These are phyloP conservation scores for Shargacucullia verbasci DNA, from an alignment of 2,888 invertebrate species.

Conservation along the genomic window DNA sequence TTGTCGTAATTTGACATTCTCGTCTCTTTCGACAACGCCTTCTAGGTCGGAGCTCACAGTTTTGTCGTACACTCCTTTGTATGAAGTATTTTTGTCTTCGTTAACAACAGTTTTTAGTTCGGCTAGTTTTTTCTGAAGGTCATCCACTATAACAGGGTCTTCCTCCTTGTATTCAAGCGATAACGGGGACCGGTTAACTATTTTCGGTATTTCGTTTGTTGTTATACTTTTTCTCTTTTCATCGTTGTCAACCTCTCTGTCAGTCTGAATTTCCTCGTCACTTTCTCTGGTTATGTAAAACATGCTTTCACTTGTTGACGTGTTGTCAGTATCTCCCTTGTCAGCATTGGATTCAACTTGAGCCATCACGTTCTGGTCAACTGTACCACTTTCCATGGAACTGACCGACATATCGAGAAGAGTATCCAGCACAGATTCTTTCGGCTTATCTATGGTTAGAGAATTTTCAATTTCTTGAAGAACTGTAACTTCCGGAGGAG, in stretches of 20 bases:
- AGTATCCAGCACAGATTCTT: slow-evolving; percentile 64
- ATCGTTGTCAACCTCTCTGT: slow-evolving; percentile 15
- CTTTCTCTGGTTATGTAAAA: slow-evolving; percentile 65
- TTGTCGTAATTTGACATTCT: slow-evolving; percentile 14
- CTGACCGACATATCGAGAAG: slow-evolving; percentile 71
- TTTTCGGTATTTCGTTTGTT: no score
- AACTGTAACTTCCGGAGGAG: no score
- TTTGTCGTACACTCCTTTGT: slow-evolving; percentile 57
- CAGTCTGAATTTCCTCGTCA: slow-evolving; percentile 51
- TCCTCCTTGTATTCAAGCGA: slow-evolving; percentile 51
- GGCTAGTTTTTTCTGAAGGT: slow-evolving; percentile 49
- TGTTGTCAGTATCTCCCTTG: slow-evolving; percentile 3
- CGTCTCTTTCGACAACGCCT: slow-evolving; percentile 28
- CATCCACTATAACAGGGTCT: slow-evolving; percentile 15
- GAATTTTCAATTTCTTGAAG: neutral
- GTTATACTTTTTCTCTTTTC: slow-evolving; percentile 1
- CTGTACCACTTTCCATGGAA: slow-evolving; percentile 40
- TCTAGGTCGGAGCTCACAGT: slow-evolving; percentile 49
- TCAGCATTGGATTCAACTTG: slow-evolving; percentile 24
- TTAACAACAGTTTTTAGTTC: slow-evolving; percentile 43
- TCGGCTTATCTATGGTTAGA: slow-evolving; percentile 19
- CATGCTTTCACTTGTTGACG: slow-evolving; percentile 61
- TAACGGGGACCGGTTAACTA: slow-evolving; percentile 12
- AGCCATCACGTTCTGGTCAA: slow-evolving; percentile 52
- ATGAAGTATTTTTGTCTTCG: slow-evolving; percentile 15